A percentile compares a stretch with the other conserved stretches of the same genome.
phyloP scores from a whole-genome alignment of 2,113 vertebrate species.

The Tyto alba region DNA sequence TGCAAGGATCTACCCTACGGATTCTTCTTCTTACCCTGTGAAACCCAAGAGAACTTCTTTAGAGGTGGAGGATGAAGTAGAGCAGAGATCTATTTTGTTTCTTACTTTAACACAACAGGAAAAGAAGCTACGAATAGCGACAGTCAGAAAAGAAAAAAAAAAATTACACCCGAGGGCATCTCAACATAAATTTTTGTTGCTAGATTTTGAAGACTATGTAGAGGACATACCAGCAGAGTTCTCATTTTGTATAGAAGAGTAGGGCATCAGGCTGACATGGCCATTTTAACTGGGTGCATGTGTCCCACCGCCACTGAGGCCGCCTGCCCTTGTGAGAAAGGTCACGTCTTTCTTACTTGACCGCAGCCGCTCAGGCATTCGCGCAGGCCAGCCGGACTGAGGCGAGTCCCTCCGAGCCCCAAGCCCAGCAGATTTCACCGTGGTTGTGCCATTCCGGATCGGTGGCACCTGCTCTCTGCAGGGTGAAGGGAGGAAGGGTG shows the following conservation, averaged over 20 bases:
- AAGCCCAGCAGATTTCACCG: background rate
- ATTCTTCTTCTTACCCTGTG: background rate
- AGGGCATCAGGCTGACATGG: background rate
- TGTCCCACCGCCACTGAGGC: background rate
- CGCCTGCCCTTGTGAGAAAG: background rate
- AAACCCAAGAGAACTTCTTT: background rate
- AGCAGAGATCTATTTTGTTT: background rate
- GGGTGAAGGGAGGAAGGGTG: background rate
- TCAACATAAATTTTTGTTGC: background rate
- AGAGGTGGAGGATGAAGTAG: background rate
- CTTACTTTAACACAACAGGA: background rate
- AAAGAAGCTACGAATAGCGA: background rate
- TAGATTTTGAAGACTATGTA: background rate
- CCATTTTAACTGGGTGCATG: background rate
- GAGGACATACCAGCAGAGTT: background rate
- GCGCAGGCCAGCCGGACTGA: background rate
- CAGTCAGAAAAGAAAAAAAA: conserved; percentile 23
- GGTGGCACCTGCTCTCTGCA: rapidly evolving
- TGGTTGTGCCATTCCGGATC: background rate
- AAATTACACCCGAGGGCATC: background rate
- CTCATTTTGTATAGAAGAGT: background rate
- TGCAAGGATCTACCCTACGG: background rate
- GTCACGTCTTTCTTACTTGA: rapidly evolving
- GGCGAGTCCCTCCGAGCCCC: rapidly evolving
- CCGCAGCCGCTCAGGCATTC: background rate